A percentile compares a stretch with the other conserved stretches of the same genome.
phyloP scores from a whole-genome alignment of 2,797 vertebrate species.

The Salmo trutta region DNA sequence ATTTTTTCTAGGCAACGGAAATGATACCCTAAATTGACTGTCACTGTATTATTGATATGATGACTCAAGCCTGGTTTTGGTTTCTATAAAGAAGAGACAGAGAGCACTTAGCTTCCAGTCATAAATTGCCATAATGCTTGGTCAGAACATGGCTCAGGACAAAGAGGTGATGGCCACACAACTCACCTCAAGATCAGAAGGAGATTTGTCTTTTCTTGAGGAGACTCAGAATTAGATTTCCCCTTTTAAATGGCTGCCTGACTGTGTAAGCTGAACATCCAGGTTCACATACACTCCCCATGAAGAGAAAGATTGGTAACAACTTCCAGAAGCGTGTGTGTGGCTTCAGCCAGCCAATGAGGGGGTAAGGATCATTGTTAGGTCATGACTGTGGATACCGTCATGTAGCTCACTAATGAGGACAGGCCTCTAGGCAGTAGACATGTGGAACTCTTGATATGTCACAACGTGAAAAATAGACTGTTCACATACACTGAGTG shows the following conservation, averaged over 20 bases:
- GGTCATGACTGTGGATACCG: background rate
- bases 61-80: slow-evolving; percentile 37
- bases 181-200: slow-evolving; percentile 8
- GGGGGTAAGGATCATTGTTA: background rate
- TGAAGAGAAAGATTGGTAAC: background rate
- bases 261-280: background rate
- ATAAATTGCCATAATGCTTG: slow-evolving; percentile 55
- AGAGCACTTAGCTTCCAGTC: slow-evolving; percentile 62
- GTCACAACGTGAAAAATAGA: background rate
- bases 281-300: background rate
- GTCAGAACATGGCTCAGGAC: slow-evolving; percentile 62
- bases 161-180: slow-evolving; percentile 47
- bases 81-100: slow-evolving; percentile 38
- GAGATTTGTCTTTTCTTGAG: background rate
- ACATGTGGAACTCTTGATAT: background rate
- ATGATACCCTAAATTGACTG: slow-evolving; percentile 24
- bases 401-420: background rate
- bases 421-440: background rate
- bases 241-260: background rate
- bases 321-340: background rate
- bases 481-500: too few species aligned
- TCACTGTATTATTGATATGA: slow-evolving; percentile 38
- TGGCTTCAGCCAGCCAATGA: background rate
- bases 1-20: background rate
- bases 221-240: background rate